These are phyloP conservation scores for Oceanodroma leucorhoa DNA, from an alignment of 2,797 vertebrate genomes.

Conservation along the genomic window DNA sequence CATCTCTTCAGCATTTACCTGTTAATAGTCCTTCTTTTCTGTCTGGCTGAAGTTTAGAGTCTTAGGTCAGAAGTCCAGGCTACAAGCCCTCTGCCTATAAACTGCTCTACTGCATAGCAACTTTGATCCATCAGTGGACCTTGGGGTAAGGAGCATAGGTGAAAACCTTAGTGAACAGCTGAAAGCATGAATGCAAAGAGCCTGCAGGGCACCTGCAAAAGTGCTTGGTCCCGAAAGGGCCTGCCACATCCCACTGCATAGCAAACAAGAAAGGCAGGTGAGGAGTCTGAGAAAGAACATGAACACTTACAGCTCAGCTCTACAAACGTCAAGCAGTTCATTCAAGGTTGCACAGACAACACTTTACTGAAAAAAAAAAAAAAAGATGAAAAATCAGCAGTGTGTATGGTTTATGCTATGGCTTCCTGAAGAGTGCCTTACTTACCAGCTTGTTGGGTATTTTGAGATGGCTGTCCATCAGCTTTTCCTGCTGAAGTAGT, in stretches of 20 bases:
- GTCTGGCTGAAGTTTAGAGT: neutral
- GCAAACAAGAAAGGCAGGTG: neutral
- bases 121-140: neutral
- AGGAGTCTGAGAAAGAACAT: neutral
- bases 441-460: neutral
- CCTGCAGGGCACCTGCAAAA: neutral
- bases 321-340: neutral
- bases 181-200: neutral
- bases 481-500: neutral
- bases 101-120: neutral
- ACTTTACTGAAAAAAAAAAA: too few relatives aligned
- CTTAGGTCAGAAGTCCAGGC: neutral
- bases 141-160: neutral
- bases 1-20: neutral
- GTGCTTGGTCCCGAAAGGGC: neutral
- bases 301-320: neutral
- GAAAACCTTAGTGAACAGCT: neutral
- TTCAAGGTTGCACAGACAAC: neutral
- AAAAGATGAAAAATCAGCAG: neutral
- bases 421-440: neutral
- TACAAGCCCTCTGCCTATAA: neutral
- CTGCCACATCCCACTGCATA: neutral
- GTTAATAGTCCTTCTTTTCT: neutral
- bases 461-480: neutral
- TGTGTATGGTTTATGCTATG: fast-evolving